phyloP scores from a whole-genome alignment of 92 coral and sea anemone genomes.

The Zoanthus solanderi region DNA sequence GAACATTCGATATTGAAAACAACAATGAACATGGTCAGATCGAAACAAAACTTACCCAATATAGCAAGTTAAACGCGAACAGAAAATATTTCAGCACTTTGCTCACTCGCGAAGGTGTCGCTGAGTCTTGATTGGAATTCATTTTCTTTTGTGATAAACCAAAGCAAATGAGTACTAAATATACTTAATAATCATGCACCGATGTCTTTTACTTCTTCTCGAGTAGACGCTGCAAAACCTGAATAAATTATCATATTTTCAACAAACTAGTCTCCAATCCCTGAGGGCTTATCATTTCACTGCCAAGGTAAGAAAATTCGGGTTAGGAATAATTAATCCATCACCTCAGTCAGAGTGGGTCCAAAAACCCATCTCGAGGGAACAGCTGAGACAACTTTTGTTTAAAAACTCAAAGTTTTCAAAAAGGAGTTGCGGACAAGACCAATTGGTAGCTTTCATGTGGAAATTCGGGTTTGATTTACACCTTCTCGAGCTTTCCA shows the following conservation, averaged over 20 bases:
- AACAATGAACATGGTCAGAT: not conserved
- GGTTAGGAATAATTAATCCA: no score
- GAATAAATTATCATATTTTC: slow-evolving; percentile 13
- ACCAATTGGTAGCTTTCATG: no score
- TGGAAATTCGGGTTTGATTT: no score
- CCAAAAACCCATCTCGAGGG: no score
- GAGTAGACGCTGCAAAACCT: slow-evolving; percentile 11
- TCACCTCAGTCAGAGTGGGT: no score
- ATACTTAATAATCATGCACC: not conserved
- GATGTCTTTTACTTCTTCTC: not conserved
- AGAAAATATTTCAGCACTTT: slow-evolving; percentile 81
- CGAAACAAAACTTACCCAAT: slow-evolving; percentile 88
- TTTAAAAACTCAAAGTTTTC: no score
- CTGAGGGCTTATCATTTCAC: no score
- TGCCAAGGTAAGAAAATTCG: no score
- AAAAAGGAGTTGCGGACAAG: no score
- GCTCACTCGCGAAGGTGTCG: slow-evolving; percentile 59
- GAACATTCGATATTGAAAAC: not conserved
- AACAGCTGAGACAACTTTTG: no score
- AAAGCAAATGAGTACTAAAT: not conserved
- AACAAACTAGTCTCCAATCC: not conserved
- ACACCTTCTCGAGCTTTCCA: no score
- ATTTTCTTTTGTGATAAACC: slow-evolving; percentile 15
- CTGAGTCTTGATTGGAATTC: slow-evolving; percentile 2
- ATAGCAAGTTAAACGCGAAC: slow-evolving; percentile 88